Conservation (phyloP, 2,113 vertebrate species). For the Prietella phreatophila region DNA sequence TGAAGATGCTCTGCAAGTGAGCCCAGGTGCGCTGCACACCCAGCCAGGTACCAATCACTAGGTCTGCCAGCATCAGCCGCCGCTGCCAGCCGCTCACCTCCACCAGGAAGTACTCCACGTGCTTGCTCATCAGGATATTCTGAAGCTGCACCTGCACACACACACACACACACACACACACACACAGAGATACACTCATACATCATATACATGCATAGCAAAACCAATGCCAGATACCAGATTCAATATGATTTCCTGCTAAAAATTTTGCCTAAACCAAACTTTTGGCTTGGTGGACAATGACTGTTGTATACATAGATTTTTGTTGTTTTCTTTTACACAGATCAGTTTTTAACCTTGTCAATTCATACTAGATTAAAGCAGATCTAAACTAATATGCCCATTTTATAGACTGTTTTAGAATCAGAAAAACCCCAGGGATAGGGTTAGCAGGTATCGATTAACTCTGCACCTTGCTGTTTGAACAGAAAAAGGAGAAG, state of each 20-base stretch:
- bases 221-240: not conserved
- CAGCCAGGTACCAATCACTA: constrained; percentile 77
- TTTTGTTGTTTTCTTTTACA: no score
- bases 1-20: constrained; percentile 81
- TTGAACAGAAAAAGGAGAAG: not conserved
- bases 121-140: constrained; percentile 82
- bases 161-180: not conserved
- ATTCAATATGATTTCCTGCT: no score
- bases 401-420: no score
- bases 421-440: no score
- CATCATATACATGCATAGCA: not conserved
- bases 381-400: no score
- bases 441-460: no score
- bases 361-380: no score
- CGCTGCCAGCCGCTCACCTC: constrained; percentile 79
- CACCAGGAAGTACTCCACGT: constrained; percentile 78
- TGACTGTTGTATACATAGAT: no score
- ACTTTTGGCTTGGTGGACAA: no score
- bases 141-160: constrained; percentile 72
- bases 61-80: constrained; percentile 75
- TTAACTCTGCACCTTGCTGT: no score
- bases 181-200: not conserved
- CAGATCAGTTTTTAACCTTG: no score
- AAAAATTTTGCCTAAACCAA: no score
- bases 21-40: constrained; percentile 79